Percentiles rank a stretch among this genome's conserved stretches.
These are phyloP conservation scores for Melanchra persicariae DNA, from an alignment of 2,888 invertebrate species.

Conservation along the genomic window DNA sequence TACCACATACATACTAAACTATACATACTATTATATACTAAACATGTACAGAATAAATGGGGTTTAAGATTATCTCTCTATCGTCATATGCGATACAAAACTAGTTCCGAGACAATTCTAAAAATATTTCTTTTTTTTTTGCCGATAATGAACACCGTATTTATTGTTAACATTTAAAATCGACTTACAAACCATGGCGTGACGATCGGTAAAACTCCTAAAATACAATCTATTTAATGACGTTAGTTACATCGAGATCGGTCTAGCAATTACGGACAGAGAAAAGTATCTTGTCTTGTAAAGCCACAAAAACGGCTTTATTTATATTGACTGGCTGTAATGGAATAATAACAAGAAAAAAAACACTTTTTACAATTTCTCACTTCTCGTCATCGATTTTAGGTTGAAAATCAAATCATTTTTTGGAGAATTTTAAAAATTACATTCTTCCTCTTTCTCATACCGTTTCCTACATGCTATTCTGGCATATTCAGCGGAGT, in stretches of 20 bases:
- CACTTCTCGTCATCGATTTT: slow-evolving; percentile 18
- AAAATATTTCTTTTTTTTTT: slow-evolving; percentile 68
- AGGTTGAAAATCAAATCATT: slow-evolving; percentile 5
- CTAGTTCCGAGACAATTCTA: slow-evolving; percentile 74
- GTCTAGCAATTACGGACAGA: slow-evolving; percentile 59
- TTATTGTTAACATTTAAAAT: slow-evolving; percentile 73
- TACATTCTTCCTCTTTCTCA: neutral
- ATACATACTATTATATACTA: slow-evolving; percentile 62
- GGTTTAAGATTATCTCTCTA: slow-evolving; percentile 76
- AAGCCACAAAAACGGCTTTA: slow-evolving; percentile 8
- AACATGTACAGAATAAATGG: slow-evolving; percentile 72
- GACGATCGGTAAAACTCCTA: slow-evolving; percentile 50
- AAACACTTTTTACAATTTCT: slow-evolving; percentile 34
- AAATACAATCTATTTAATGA: slow-evolving; percentile 52
- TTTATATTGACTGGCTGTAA: slow-evolving; percentile 15
- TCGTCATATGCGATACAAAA: slow-evolving; percentile 79
- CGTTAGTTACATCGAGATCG: slow-evolving; percentile 50
- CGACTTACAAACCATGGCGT: slow-evolving; percentile 53
- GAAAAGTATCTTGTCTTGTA: slow-evolving; percentile 37
- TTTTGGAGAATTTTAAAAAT: slow-evolving; percentile 36
- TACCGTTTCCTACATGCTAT: slow-evolving; percentile 24
- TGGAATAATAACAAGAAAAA: slow-evolving; percentile 2
- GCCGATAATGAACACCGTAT: slow-evolving; percentile 79
- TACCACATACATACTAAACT: slow-evolving; percentile 66
- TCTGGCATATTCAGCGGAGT: slow-evolving; percentile 15